Evolutionary conservation across 2,113 vertebrate genomes (phyloP), one percentile per base, ranked within the genome.

Genomic region (Poecile atricapillus): DNA sequence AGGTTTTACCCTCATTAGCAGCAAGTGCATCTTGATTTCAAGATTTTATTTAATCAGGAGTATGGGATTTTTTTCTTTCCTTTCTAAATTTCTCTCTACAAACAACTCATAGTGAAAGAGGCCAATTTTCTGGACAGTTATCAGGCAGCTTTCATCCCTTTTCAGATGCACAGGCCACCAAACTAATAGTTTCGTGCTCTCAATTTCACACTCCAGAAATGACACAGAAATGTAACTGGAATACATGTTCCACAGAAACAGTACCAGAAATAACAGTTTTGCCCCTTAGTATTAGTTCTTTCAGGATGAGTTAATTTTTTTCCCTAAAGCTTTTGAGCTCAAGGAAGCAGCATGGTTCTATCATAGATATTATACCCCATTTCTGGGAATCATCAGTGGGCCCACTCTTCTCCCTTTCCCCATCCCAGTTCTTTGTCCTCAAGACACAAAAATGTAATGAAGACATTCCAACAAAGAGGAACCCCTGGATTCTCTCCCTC

Each of bases 171-270:
- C 25, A 65, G 75, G 13, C 46, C 67, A 79, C 58, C 47, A 84
- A 83, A 60, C 65, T 79, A 90, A 94, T 68, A 62, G 58, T 69
- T 91, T 91, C 31, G 74, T 94, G 67, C 23, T 93, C 47, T 93
- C 70, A 85, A 75, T 89, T 85, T 95, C 78, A 58, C 70, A 91
- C 62, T 79, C 58, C 50, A 82, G 70, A 70, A 92, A 75, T 81
- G 89, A 70, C 39, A 83, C 41, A 83, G 73, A 86, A 93, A 79
- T 67, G 63, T 76, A 95, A 39, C 65, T 63, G 55, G 63, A 78
- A 89, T 79, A 62, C 35, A 12, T 65, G 46, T 92, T 83, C 71
- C 1, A 2, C 33, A 92, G 75, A 76, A 92, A 69, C 15, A 30
- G 78, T 21, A 85, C 62, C 53, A 94, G 58, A 88, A 95, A 78